A percentile compares a stretch with the other conserved stretches of the same genome.
Conservation (phyloP, 2,888 invertebrate species). For the Halictus ligatus region DNA sequence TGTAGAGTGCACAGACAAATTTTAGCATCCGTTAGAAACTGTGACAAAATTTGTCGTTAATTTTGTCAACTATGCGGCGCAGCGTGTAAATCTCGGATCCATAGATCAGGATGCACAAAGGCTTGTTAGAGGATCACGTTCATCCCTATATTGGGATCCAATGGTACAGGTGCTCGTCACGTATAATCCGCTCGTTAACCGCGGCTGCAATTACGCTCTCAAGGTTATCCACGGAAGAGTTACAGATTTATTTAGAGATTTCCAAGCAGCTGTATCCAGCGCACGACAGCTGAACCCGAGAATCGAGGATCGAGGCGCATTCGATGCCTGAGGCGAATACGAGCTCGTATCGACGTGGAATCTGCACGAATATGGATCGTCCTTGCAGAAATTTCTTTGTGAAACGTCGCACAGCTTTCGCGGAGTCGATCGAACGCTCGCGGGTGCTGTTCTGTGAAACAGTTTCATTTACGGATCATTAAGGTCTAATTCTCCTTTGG, state of each 20-base stretch:
- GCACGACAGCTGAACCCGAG: constrained; percentile 56
- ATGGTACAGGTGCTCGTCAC: constrained; percentile 38
- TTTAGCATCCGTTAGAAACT: not conserved
- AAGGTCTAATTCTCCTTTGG: not conserved
- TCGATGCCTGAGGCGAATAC: constrained; percentile 31
- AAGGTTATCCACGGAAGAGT: constrained; percentile 53
- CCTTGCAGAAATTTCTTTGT: constrained; percentile 47
- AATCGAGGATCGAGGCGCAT: constrained; percentile 35
- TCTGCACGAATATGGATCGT: constrained; percentile 49
- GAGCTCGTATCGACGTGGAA: constrained; percentile 8
- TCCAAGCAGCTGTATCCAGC: constrained; percentile 61
- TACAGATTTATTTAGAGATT: constrained; percentile 67
- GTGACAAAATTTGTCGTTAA: not conserved
- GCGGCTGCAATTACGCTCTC: constrained; percentile 49
- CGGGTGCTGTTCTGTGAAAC: constrained; percentile 2
- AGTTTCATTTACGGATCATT: not conserved
- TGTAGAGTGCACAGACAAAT: too few relatives aligned
- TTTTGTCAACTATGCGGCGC: not conserved
- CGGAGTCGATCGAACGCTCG: constrained; percentile 14
- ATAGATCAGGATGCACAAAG: not conserved
- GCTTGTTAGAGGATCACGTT: not conserved
- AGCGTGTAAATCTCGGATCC: not conserved
- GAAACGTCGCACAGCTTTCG: constrained; percentile 27
- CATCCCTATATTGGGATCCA: constrained; percentile 10
- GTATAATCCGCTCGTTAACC: constrained; percentile 34